Conservation (phyloP, 2,797 vertebrate genomes). For the Leontocebus nigricollis region DNA sequence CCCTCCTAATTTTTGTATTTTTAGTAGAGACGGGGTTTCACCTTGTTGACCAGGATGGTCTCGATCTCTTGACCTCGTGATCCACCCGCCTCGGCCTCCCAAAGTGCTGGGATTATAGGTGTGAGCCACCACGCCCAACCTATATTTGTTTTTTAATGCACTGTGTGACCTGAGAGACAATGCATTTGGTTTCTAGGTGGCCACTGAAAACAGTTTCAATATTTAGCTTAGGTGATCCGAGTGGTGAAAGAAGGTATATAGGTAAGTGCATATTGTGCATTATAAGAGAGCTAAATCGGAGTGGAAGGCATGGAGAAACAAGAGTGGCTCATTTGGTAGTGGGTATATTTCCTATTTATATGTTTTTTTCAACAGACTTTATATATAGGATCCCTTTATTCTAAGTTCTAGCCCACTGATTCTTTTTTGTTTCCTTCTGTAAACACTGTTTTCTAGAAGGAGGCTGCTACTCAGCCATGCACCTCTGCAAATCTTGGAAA, state of each 20-base stretch:
- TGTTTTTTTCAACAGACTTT: background rate
- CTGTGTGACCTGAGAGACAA: background rate
- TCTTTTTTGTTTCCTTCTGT: constrained; percentile 13
- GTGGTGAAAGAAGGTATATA: background rate
- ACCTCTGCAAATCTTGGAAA: constrained; percentile 1
- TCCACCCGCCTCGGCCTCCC: too few relatives aligned
- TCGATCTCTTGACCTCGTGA: too few relatives aligned
- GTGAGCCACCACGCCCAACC: too few relatives aligned
- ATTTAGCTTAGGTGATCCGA: background rate
- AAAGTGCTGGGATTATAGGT: too few relatives aligned
- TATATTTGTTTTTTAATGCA: background rate
- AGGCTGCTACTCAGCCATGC: background rate
- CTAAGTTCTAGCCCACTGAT: background rate
- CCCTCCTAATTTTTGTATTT: too few relatives aligned
- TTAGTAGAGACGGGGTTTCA: too few relatives aligned
- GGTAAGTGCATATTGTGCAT: background rate
- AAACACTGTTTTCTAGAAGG: background rate
- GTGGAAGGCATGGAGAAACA: background rate
- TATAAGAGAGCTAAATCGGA: background rate
- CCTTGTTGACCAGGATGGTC: too few relatives aligned
- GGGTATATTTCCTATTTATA: background rate
- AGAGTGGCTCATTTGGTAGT: background rate
- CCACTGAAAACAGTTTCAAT: background rate
- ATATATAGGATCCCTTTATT: background rate
- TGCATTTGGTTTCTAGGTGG: background rate